phyloP scores from a whole-genome alignment of 2,888 invertebrate genomes.

The Stomorhina lunata region DNA sequence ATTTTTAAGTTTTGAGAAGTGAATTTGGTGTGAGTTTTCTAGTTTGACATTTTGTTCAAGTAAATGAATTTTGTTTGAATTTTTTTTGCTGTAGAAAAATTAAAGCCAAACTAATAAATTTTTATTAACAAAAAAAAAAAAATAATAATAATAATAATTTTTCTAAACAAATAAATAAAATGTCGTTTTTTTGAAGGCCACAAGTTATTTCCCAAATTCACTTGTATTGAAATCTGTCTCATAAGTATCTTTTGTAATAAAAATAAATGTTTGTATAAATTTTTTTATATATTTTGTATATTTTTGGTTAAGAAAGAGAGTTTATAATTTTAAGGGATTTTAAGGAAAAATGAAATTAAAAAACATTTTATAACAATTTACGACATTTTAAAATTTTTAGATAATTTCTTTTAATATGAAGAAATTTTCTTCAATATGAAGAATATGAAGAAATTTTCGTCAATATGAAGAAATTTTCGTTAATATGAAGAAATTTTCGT shows the following conservation, averaged over 20 bases:
- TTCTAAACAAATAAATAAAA: constrained; percentile 5
- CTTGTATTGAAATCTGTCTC: constrained; percentile 79
- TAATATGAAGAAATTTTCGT: too few relatives aligned
- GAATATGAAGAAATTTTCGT: too few relatives aligned
- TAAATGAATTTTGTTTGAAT: constrained; percentile 37
- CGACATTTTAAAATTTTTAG: too few relatives aligned
- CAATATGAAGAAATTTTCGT: too few relatives aligned
- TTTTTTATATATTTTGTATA: constrained; percentile 3
- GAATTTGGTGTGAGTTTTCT: constrained; percentile 66
- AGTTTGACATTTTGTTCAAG: not conserved
- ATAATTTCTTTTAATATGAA: too few relatives aligned
- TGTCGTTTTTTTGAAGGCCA: constrained; percentile 60
- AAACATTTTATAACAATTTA: not conserved
- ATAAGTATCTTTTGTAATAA: constrained; percentile 78
- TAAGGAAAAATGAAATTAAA: constrained; percentile 4
- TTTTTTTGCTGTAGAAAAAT: constrained; percentile 36
- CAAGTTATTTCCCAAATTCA: constrained; percentile 78
- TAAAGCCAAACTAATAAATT: constrained; percentile 40
- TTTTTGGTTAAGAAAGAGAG: not conserved
- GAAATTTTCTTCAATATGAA: too few relatives aligned
- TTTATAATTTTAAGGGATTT: constrained; percentile 3
- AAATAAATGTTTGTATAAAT: constrained; percentile 56
- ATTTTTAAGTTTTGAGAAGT: constrained; percentile 63
- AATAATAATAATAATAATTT: not conserved
- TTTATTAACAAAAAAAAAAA: not conserved